Base-by-base conservation (phyloP, 2,113 vertebrate genomes). In the Pleuronectes platessa region DNA sequence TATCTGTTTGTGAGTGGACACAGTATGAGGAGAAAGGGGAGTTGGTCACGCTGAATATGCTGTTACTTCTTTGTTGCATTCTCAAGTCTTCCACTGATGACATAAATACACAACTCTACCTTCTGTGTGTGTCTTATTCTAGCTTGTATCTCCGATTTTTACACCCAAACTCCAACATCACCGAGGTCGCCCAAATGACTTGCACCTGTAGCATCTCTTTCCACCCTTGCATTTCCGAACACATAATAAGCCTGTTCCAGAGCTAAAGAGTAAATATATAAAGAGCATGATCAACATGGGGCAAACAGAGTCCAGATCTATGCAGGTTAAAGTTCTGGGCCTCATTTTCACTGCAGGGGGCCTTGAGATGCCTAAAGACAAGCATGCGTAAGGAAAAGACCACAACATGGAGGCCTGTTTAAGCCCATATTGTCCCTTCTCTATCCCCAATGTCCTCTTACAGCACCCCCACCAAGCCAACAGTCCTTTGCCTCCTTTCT, bases 381-480 rank as follows among this genome's bases (percentile, higher is more conserved):
- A 74, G 88, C 79, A 89, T 91, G 86, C 74, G 81, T 86, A 83
- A 91, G 90, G 81, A 89, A 91, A 31, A 90, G 88, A 88, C 81
- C 11, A 0, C 77, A 69, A 87, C 87, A 86, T 77, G 82, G 78
- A 92, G 90, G 92, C 87, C 90, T 82, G 90, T 94, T 93, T 93
- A 92, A 93, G 88, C 87, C 88, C 74, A 89, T 91, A 93, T 93
- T 94, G 92, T 94, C 90, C 86, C 72, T 68, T 72, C 65, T 69
- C 82, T 74, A 56, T 88, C 86, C 88, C 87, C 91, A 83, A 73
- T 82, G 81, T 90, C 78, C 82, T 90, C 79, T 88, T 87, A 85
- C 90, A 80, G 88, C 86, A 90, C 90, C 93, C 93, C 93, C 92
- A 89, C 90, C 90, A 88, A 88, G 91, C 89, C 85, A 84, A 81